Evolutionary conservation across 2,797 vertebrate genomes (phyloP).

Genomic region (Arctocebus calabarensis): DNA sequence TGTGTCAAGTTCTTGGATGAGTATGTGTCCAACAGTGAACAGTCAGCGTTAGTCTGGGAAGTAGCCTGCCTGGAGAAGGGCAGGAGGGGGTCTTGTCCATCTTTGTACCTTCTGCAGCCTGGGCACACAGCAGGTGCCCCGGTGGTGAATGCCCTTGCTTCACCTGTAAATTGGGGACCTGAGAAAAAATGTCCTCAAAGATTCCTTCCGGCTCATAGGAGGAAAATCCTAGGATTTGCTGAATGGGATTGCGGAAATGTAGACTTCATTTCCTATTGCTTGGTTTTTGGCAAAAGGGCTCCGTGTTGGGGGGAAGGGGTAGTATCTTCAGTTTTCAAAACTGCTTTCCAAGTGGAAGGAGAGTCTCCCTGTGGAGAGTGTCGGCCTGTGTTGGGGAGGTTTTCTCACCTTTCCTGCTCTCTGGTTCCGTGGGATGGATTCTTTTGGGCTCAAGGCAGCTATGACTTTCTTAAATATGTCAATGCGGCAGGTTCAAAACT

Average conservation of each 20-base stretch:
- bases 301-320: neutral
- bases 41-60: neutral
- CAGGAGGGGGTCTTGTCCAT: fast-evolving
- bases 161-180: neutral
- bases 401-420: too few species aligned
- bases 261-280: neutral
- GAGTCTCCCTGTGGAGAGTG: fast-evolving
- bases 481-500: neutral
- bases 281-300: neutral
- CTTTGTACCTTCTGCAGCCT: neutral
- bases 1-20: neutral
- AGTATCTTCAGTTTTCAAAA: neutral
- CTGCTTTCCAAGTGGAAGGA: neutral
- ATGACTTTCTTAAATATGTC: neutral
- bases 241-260: neutral
- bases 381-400: neutral
- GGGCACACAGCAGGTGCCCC: neutral
- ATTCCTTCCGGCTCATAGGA: neutral
- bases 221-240: neutral
- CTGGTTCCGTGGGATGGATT: fast-evolving
- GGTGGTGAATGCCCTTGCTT: neutral
- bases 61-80: neutral
- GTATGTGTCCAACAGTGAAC: neutral
- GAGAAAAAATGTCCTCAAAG: neutral
- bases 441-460: neutral